A percentile compares a stretch with the other conserved stretches of the same genome.
Evolutionary conservation across 2,113 vertebrate genomes (phyloP).

Genomic region (Peromyscus polionotus): DNA sequence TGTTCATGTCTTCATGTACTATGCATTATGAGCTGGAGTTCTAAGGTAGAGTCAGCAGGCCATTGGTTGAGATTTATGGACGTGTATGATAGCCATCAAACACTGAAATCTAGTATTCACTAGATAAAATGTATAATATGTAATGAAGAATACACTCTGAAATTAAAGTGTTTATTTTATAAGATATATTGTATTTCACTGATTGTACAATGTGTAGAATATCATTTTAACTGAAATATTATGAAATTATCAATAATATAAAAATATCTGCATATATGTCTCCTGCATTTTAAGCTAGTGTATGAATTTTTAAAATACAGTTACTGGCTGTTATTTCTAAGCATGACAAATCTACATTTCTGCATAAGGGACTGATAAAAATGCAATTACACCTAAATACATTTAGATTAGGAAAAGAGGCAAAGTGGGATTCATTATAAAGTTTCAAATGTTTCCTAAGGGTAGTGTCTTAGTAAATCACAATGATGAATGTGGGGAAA

Average conservation of each 20-base stretch:
- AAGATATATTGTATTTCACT: neutral
- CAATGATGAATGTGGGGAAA: neutral
- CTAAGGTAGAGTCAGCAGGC: neutral
- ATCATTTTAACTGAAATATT: neutral
- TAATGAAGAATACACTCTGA: neutral
- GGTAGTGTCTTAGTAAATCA: neutral
- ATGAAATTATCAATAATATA: neutral
- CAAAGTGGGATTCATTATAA: neutral
- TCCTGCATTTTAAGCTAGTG: neutral
- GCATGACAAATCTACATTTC: neutral
- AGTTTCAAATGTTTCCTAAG: neutral
- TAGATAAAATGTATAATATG: neutral
- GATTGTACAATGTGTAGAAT: neutral
- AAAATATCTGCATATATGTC: neutral
- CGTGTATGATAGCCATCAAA: neutral
- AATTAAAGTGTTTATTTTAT: neutral
- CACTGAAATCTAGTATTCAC: neutral
- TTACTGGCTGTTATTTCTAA: neutral
- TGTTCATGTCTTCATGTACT: rapidly evolving
- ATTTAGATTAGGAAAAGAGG: neutral
- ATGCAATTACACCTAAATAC: neutral
- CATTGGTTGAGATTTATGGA: neutral
- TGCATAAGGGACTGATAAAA: neutral
- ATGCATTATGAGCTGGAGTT: neutral
- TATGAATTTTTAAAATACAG: neutral